phyloP scores from a whole-genome alignment of 2,888 invertebrate genomes.

The Leptinotarsa tumamoca region DNA sequence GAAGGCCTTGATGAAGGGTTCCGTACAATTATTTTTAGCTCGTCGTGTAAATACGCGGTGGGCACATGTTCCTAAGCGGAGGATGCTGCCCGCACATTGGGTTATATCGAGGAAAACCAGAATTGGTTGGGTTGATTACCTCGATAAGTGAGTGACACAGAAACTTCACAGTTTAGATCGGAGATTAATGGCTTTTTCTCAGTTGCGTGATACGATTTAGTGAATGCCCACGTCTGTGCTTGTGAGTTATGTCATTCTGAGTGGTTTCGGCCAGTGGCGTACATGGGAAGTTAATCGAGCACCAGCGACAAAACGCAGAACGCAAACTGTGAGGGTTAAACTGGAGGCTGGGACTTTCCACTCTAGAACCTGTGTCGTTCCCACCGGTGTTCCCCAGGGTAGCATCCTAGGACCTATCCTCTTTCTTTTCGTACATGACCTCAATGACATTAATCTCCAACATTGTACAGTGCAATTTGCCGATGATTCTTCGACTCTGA shows the following conservation, averaged over 20 bases:
- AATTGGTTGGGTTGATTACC: conserved; percentile 30
- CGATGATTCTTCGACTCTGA: too few relatives aligned
- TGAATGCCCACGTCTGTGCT: conserved; percentile 19
- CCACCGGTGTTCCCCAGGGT: too few relatives aligned
- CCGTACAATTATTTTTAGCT: conserved; percentile 35
- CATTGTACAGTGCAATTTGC: too few relatives aligned
- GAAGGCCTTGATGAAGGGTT: conserved; percentile 39
- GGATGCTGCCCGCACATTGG: conserved; percentile 27
- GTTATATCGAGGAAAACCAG: conserved; percentile 28
- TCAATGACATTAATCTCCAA: too few relatives aligned
- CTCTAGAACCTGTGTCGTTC: too few relatives aligned
- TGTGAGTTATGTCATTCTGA: conserved; percentile 14
- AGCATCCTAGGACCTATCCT: too few relatives aligned
- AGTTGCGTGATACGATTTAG: conserved; percentile 3
- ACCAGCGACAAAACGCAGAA: too few relatives aligned
- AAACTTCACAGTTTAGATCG: conserved; percentile 31
- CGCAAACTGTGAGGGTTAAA: too few relatives aligned
- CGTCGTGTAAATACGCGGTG: conserved; percentile 17
- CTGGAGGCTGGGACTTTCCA: too few relatives aligned
- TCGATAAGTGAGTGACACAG: conserved; percentile 33
- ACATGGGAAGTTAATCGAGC: too few relatives aligned
- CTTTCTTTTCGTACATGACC: too few relatives aligned
- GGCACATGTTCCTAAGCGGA: conserved; percentile 1
- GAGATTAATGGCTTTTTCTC: conserved; percentile 26
- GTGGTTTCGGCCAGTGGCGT: conserved; percentile 13